Evolutionary conservation across 2,888 invertebrate genomes (phyloP), one percentile per base, ranked within the genome.

Genomic region (Furcula furcula): DNA sequence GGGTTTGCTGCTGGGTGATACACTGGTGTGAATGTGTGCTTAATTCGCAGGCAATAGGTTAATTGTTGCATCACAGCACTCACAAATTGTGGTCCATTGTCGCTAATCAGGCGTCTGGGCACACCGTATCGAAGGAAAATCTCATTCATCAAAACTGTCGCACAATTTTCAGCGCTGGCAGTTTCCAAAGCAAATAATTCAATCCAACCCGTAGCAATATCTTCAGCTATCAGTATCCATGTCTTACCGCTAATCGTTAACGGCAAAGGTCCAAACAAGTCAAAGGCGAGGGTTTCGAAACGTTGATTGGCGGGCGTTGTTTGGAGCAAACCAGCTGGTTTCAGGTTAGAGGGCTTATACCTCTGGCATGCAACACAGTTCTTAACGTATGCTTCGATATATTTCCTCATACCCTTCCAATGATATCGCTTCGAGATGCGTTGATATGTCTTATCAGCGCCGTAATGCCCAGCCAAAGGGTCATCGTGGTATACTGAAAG

Each of bases 1-100:
- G 40, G 40, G 27, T 47, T 47, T 7, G 42, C 33, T 13, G 37
- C 42, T 0, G 68, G 68, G 20, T 76, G 71, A 36, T 73, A 70
- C 0, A 65, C 29, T 0, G 70, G 66, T 3, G 51, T 56, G 0
- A 66, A 19, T n/a, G 26, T 32, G 7, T 59, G 58, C 7, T 46
- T 38, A 1, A 57, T 28, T 0, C 45, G 51, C 4, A 61, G 13
- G 0, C 41, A 0, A 10, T 13, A 44, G 36, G 42, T 42, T 2
- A 26, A 30, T n/a, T 9, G 66, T 33, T 42, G 72, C 61, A 27
- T 66, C 29, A 0, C 70, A 23, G 2, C 70, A 26, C 11, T 29
- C 0, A 59, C 34, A 31, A 57, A 57, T 11, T 62, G 58, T 0
- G 34, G 26, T 0, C 58, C 57, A 18, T 56, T 59, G 15, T 57